Base-by-base conservation (phyloP, 2,888 invertebrate species). In the Cabera pusaria region DNA sequence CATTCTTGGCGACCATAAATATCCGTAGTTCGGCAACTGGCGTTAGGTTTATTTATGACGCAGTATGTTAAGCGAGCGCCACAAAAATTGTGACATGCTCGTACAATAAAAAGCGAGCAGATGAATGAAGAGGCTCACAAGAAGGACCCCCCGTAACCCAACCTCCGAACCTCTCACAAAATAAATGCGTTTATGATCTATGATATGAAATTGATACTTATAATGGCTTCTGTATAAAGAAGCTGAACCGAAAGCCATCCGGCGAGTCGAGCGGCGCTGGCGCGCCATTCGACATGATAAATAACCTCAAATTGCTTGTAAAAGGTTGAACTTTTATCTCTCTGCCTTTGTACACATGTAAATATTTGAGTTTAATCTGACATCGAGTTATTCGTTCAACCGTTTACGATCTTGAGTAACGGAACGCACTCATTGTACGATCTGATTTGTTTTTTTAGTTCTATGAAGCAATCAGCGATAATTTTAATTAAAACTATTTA, bases 141-240 rank as follows among this genome's bases (percentile, higher is more conserved):
- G 72, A 67, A 67, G 72, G 86, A 85, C 86, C 86, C 84, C 85
- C 87, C 87, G 69, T 62, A 75, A 65, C 65, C 72, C 64, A 61
- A 65, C 67, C 70, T 60, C 69, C 60, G 67, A 56, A 39, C 40
- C 49, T 48, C 63, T 63, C 62, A 71, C 68, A 69, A 73, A 32
- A 76, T 71, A 84, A 83, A 86, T 75, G 82, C 72, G 64, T 82
- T 82, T 85, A 86, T 87, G 88, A 88, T 88, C 86, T 87, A 88
- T 86, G 88, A 87, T 85, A 77, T 82, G 88, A 85, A 88, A 87
- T 78, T 83, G 88, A 88, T 88, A 87, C 87, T 85, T 84, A 81
- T 86, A 82, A 86, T 87, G 78, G 87, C 88, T 87, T 85, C 88
- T 83, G 88, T 87, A 80, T 84, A 82, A 79, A 81, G 81, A 78